phyloP scores from a whole-genome alignment of 2,888 invertebrate genomes.

The Epiblema foenella region DNA sequence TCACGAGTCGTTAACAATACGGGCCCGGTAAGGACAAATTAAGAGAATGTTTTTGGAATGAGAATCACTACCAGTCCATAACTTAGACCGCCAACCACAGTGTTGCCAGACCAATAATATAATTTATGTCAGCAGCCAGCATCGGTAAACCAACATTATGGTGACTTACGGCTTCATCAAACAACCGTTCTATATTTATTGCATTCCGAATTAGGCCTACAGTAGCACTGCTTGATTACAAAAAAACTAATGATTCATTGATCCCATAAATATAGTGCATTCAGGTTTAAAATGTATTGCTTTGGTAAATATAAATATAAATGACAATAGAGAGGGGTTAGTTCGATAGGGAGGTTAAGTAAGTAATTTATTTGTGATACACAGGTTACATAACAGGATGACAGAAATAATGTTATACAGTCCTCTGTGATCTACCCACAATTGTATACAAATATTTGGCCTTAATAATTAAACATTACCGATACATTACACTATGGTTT shows the following conservation, averaged over 20 bases:
- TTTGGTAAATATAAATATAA: slow-evolving; percentile 18
- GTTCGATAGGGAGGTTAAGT: background rate
- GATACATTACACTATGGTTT: no score
- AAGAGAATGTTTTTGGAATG: no score
- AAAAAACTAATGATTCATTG: slow-evolving; percentile 41
- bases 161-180: slow-evolving; percentile 68
- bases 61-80: slow-evolving; percentile 27
- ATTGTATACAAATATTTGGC: no score
- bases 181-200: slow-evolving; percentile 55
- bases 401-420: no score
- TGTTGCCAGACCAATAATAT: slow-evolving; percentile 61
- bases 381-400: no score
- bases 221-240: slow-evolving; percentile 45
- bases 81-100: slow-evolving; percentile 50
- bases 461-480: no score
- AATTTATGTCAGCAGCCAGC: slow-evolving; percentile 64
- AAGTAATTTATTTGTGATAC: no score
- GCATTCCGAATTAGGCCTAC: slow-evolving; percentile 55
- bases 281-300: slow-evolving; percentile 20
- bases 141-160: slow-evolving; percentile 66
- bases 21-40: no score
- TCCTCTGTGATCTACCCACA: no score
- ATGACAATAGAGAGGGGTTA: background rate
- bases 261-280: slow-evolving; percentile 29
- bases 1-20: no score